Conservation (phyloP, 2,888 invertebrate species). For the Limnephilus rhombicus region DNA sequence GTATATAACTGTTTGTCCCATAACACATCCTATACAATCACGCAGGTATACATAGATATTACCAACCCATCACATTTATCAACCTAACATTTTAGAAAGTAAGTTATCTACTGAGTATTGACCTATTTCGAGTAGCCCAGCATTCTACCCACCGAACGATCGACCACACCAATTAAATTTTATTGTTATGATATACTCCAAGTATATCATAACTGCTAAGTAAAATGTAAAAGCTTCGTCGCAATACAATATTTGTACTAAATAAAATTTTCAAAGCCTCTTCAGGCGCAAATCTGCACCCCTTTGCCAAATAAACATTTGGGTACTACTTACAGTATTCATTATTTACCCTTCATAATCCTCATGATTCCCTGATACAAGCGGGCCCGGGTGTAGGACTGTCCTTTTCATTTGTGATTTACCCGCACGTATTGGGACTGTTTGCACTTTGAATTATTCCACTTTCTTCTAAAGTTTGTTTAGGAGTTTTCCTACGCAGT, state of each 20-base stretch:
- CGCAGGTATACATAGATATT: no score
- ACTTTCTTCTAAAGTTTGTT: slow-evolving; percentile 64
- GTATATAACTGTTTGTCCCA: no score
- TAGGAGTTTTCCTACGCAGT: slow-evolving; percentile 61
- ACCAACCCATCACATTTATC: no score
- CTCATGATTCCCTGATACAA: slow-evolving; percentile 36
- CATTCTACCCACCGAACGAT: no score
- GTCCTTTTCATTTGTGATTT: slow-evolving; percentile 62
- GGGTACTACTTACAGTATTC: slow-evolving; percentile 10
- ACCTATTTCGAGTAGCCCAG: no score
- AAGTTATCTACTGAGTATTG: no score
- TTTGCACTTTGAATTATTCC: slow-evolving; percentile 62
- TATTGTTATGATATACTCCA: no score
- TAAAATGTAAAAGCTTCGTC: neutral
- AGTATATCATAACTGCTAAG: no score
- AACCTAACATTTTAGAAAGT: no score
- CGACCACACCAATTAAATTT: no score
- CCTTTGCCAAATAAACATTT: neutral
- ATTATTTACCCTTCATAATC: slow-evolving; percentile 44
- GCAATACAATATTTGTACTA: neutral
- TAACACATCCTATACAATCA: no score
- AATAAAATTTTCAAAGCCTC: neutral
- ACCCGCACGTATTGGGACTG: slow-evolving; percentile 65
- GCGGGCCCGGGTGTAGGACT: slow-evolving; percentile 4
- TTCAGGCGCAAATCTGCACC: neutral